Conservation (phyloP, 1,140 invertebrate species). For the Drosophila azteca region DNA sequence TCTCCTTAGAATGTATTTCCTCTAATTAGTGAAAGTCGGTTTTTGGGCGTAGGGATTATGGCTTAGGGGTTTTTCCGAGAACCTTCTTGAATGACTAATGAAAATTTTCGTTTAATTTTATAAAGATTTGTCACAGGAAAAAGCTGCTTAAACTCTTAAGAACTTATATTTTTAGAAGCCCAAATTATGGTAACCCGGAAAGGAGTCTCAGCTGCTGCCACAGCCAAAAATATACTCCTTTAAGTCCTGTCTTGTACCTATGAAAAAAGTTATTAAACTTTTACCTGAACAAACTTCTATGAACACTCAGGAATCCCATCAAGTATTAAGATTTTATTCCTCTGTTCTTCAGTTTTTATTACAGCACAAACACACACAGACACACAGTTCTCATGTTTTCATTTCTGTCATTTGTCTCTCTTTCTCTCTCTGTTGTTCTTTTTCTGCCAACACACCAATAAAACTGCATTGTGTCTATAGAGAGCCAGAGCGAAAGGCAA, state of each 20-base stretch:
- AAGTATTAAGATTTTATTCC: no score
- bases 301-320: no score
- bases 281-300: no score
- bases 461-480: constrained; percentile 53
- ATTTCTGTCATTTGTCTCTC: no score
- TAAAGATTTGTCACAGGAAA: constrained; percentile 14
- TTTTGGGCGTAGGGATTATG: constrained; percentile 18
- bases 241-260: no score
- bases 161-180: background rate
- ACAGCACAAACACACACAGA: background rate
- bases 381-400: background rate
- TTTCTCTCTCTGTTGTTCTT: background rate
- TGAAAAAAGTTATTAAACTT: no score
- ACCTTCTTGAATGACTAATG: constrained; percentile 39
- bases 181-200: no score
- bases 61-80: constrained; percentile 33
- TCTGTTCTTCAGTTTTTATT: no score
- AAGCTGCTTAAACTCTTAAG: background rate
- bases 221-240: no score
- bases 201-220: no score
- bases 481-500: constrained; percentile 32
- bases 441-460: constrained; percentile 60
- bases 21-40: constrained; percentile 46
- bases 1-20: constrained; percentile 40
- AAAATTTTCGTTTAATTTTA: constrained; percentile 39